Percentiles rank a stretch among this genome's conserved stretches.
phyloP scores from a whole-genome alignment of 2,888 invertebrate species.

The Drosophila pseudotakahashii region DNA sequence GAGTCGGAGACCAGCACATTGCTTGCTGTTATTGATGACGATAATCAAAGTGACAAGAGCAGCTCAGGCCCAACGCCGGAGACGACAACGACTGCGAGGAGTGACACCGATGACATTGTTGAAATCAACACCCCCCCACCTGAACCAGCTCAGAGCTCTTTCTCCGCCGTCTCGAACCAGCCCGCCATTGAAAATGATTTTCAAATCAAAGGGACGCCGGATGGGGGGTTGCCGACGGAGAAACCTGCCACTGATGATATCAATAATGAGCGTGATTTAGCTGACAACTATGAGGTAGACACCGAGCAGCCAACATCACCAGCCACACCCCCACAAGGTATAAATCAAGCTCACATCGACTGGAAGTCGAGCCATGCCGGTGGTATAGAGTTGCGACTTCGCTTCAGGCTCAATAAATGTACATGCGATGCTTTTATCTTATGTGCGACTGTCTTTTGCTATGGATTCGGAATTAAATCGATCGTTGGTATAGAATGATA shows the following conservation, averaged over 20 bases:
- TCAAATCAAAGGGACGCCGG: slow-evolving; percentile 66
- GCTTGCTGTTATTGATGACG: slow-evolving; percentile 73
- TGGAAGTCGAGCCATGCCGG: slow-evolving; percentile 5
- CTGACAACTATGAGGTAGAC: slow-evolving; percentile 72
- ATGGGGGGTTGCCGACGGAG: slow-evolving; percentile 13
- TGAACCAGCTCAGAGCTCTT: too few species aligned
- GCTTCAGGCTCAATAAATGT: slow-evolving; percentile 16
- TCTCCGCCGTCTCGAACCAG: slow-evolving; percentile 34
- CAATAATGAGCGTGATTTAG: slow-evolving; percentile 81
- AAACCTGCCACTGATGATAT: slow-evolving; percentile 68
- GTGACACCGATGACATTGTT: slow-evolving; percentile 69
- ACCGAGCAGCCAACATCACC: slow-evolving; percentile 27
- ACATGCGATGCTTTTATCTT: not conserved
- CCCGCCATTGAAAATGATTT: slow-evolving; percentile 76
- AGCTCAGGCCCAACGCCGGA: slow-evolving; percentile 42
- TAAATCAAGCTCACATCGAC: slow-evolving; percentile 68
- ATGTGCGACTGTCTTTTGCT: too few species aligned
- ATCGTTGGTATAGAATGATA: not conserved
- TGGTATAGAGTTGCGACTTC: slow-evolving; percentile 14
- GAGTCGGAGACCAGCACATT: slow-evolving; percentile 40
- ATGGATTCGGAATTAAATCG: not conserved
- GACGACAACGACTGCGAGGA: slow-evolving; percentile 48
- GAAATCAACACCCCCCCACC: slow-evolving; percentile 74
- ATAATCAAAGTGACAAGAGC: slow-evolving; percentile 78
- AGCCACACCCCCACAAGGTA: slow-evolving; percentile 36